These are phyloP conservation scores for Gambusia yucatana DNA, from an alignment of 2,797 vertebrate genomes.

Conservation along the genomic window DNA sequence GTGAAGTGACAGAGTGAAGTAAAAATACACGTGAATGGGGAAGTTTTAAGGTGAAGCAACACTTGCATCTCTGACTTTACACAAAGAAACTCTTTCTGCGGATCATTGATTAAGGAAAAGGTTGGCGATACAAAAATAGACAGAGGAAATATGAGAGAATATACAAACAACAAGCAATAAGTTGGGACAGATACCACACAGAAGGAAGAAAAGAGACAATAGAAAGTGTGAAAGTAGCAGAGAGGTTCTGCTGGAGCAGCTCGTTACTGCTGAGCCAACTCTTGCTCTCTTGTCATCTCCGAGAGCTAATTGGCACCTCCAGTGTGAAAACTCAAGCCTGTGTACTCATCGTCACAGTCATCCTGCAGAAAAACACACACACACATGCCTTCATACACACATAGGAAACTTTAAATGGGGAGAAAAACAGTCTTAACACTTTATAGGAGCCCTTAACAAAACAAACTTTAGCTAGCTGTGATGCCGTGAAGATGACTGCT, in stretches of 20 bases:
- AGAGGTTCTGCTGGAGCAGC: constrained; percentile 62
- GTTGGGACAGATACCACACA: constrained; percentile 25
- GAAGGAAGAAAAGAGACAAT: constrained; percentile 41
- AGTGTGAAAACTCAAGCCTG: constrained; percentile 62
- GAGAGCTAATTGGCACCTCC: constrained; percentile 79
- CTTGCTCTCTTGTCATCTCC: constrained; percentile 71
- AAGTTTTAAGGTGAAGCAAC: background rate
- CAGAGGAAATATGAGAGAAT: constrained; percentile 22
- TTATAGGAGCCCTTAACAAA: constrained; percentile 5
- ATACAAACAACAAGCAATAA: constrained; percentile 14
- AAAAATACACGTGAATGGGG: background rate
- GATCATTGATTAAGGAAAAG: constrained; percentile 3
- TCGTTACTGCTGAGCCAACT: constrained; percentile 69
- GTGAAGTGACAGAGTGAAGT: constrained; percentile 39
- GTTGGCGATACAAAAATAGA: constrained; percentile 29
- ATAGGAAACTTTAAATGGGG: constrained; percentile 8
- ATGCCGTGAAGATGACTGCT: constrained; percentile 1
- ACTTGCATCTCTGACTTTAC: background rate
- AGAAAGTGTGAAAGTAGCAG: constrained; percentile 55
- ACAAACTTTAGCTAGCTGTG: constrained; percentile 11
- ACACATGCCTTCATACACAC: background rate
- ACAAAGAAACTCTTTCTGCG: background rate
- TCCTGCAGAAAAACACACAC: constrained; percentile 22
- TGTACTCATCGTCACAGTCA: constrained; percentile 46
- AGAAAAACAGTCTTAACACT: constrained; percentile 20